Percentiles rank a stretch among this genome's conserved stretches.
phyloP scores from a whole-genome alignment of 2,888 invertebrate genomes.

The Xylota segnis region DNA sequence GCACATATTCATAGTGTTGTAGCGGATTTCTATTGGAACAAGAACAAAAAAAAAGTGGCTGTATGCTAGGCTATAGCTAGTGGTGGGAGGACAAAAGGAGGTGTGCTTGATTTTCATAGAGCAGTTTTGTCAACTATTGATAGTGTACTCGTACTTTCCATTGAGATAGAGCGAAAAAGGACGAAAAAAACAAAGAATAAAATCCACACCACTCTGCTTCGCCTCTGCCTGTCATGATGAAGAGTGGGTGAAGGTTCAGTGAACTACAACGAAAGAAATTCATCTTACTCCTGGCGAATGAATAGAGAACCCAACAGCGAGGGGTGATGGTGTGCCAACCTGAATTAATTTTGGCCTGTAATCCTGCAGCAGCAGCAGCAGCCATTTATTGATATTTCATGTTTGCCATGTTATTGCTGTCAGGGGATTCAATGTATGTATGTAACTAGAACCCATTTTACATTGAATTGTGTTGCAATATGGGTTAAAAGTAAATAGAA shows the following conservation, averaged over 20 bases:
- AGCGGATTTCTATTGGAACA: conserved; percentile 54
- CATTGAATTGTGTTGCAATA: conserved; percentile 53
- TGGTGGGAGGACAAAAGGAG: conserved; percentile 18
- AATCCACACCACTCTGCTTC: conserved; percentile 1
- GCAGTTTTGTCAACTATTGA: conserved; percentile 77
- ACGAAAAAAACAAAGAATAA: background rate
- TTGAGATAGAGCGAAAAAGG: conserved; percentile 32
- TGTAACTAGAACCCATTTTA: conserved; percentile 36
- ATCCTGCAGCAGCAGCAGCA: conserved; percentile 58
- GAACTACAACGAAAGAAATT: conserved; percentile 72
- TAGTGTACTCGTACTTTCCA: conserved; percentile 45
- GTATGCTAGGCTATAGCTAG: background rate
- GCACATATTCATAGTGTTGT: conserved; percentile 66
- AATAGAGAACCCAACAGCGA: background rate
- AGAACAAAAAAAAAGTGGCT: background rate
- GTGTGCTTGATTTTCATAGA: conserved; percentile 72
- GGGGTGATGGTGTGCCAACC: conserved; percentile 57
- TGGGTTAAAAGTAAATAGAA: conserved; percentile 69
- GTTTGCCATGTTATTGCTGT: conserved; percentile 70
- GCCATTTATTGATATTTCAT: conserved; percentile 76
- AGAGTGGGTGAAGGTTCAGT: conserved; percentile 70
- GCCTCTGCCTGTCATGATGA: conserved; percentile 4
- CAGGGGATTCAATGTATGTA: conserved; percentile 27
- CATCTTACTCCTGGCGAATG: conserved; percentile 59
- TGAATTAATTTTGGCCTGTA: conserved; percentile 75